Base-by-base conservation (phyloP, 2,113 vertebrate species). In the Sturnus vulgaris region DNA sequence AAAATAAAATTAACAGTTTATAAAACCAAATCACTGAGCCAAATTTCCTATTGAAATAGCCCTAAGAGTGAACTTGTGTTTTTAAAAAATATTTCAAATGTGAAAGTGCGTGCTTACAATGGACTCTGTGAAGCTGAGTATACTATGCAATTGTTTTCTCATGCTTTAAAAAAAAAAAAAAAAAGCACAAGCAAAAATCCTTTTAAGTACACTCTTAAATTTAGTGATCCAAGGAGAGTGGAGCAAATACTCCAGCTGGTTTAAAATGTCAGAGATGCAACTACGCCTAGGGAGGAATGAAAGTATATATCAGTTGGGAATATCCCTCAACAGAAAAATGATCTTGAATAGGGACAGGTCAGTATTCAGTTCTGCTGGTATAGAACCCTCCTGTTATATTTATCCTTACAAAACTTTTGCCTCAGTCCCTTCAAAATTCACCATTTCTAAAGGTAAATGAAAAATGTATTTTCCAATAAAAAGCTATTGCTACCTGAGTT, bases 401-500 rank as follows among this genome's bases (percentile, higher is more conserved):
- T 23, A 70, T 50, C 52, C 25, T 76, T 76, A 53, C 3, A 73
- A 47, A 90, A 90, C 39, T 91, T 94, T 50, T 44, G 31, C 14
- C 19, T 68, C 69, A 53, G 52, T 60, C 21, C 22, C 39, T 82
- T 60, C 59, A 86, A 85, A 91, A 86, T 30, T 40, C 49, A 49
- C 20, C 7, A 2, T 68, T 92, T 91, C 49, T 79, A 86, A 92
- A 93, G 19, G 55, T 64, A 97, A 96, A 81, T 4, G 9, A 69
- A 92, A 92, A 86, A 91, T 47, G 31, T 42, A 82, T 96, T 96
- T 92, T 93, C 68, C 71, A 95, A 90, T 33, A n/a, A 96, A 95
- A 96, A 83, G 33, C 35, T 79, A 87, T 70, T 81, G 55, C 71
- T 75, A 77, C 28, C 37, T 59, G 39, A 94, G 68, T 91, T 89